Evolutionary conservation across 2,888 invertebrate genomes (phyloP), one percentile per base, ranked within the genome.

Genomic region (Amiota minor): DNA sequence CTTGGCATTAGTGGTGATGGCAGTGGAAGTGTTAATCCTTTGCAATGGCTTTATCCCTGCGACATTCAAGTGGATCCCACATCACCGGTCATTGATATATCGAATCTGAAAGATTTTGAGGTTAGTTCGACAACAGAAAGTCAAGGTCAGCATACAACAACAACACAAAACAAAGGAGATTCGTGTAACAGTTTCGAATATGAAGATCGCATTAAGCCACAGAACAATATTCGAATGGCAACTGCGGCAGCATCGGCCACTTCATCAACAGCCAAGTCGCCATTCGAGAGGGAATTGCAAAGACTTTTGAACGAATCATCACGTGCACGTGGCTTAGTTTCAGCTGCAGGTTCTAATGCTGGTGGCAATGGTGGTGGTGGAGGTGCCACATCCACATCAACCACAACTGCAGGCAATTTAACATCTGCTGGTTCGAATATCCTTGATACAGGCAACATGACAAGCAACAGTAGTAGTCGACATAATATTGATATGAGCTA

Each of bases 201-300:
- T 82, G 91, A 92, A 45, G 90, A 92, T 73, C 80, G 84, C 14
- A 72, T 80, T 12, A 74, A 74, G 56, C 71, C 69, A 14, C 72
- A 75, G 18, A 76, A 73, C 55, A 64, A 46, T 10, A 23, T 68
- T 81, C 82, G 72, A 67, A 72, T 20, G 61, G 73, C 47, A 47
- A 68, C 70, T 8, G 55, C 46, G 16, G 16, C 59, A 23, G 74
- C 20, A 10, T 35, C 77, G 45, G 73, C 81, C 90, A 77, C 67
- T n/a, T 74, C 67, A 6, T 53, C 50, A 46, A 61, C 74, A 91
- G 71, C 91, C n/a, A 90, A 90, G 77, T 93, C 93, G 71, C 95
- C 95, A 23, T 95, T 95, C 87, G 95, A 95, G 90, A 92, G 94
- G 84, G 95, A 95, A 89, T 93, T 95, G 80, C 94, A 95, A 89